Evolutionary conservation across 1,140 invertebrate genomes (phyloP).

Genomic region (Nasonia vitripennis): DNA sequence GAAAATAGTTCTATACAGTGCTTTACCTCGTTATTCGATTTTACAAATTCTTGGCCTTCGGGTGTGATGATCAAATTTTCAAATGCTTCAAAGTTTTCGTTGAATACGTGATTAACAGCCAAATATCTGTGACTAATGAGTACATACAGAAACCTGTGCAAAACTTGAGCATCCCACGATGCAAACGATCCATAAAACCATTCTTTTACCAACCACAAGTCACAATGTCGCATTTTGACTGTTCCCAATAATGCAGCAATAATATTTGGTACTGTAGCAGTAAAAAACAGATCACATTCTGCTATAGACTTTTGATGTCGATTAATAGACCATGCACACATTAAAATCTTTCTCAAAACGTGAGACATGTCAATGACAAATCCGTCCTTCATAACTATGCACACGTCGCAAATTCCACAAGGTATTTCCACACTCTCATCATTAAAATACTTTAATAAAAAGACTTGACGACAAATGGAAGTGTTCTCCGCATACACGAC

Average conservation of each 20-base stretch:
- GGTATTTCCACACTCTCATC: constrained; percentile 1
- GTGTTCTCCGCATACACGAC: constrained; percentile 17
- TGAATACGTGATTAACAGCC: background rate
- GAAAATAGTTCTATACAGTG: background rate
- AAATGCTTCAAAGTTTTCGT: background rate
- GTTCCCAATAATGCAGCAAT: constrained; percentile 2
- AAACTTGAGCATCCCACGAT: constrained; percentile 9
- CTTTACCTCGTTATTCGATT: constrained; percentile 17
- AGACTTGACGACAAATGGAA: constrained; percentile 10
- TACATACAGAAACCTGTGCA: constrained; percentile 4
- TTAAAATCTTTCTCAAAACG: constrained; percentile 12
- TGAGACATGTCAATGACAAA: constrained; percentile 9
- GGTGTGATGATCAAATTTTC: constrained; percentile 30
- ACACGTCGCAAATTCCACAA: constrained; percentile 18
- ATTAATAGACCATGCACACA: constrained; percentile 30
- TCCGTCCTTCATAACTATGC: background rate
- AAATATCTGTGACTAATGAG: background rate
- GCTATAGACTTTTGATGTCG: background rate
- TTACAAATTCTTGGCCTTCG: constrained; percentile 21
- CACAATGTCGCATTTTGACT: background rate
- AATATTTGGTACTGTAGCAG: background rate
- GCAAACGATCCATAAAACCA: constrained; percentile 36
- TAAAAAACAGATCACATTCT: background rate
- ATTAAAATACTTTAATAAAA: constrained; percentile 6
- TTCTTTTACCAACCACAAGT: background rate